A percentile compares a stretch with the other conserved stretches of the same genome.
Evolutionary conservation across 2,888 invertebrate genomes (phyloP).

Genomic region (Stenurella melanura): DNA sequence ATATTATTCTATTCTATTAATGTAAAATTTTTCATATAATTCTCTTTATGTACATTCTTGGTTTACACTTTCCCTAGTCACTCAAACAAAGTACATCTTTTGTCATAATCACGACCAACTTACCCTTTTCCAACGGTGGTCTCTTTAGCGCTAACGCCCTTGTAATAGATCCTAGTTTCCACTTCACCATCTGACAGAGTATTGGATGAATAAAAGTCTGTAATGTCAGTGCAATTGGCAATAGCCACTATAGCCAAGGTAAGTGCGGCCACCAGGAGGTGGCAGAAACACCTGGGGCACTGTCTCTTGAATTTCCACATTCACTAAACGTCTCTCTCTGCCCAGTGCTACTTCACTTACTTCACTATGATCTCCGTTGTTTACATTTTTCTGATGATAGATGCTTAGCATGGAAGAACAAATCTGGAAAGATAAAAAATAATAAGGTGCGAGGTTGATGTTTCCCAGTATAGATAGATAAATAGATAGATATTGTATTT

Average conservation of each 20-base stretch:
- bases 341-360: neutral
- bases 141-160: constrained; percentile 81
- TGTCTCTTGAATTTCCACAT: constrained; percentile 55
- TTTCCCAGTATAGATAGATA: too few relatives aligned
- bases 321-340: constrained; percentile 44
- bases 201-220: constrained; percentile 81
- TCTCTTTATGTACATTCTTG: too few relatives aligned
- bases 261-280: constrained; percentile 63
- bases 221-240: constrained; percentile 69
- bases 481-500: too few relatives aligned
- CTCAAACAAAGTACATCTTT: too few relatives aligned
- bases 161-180: constrained; percentile 79
- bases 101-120: constrained; percentile 63
- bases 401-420: neutral
- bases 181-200: constrained; percentile 82
- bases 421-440: constrained; percentile 1
- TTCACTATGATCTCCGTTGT: neutral
- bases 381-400: neutral
- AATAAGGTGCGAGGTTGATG: too few relatives aligned
- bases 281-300: constrained; percentile 63
- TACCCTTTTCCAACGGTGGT: constrained; percentile 78
- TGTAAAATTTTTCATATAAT: too few relatives aligned
- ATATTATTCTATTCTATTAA: too few relatives aligned
- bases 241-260: constrained; percentile 43
- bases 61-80: too few relatives aligned